phyloP scores from a whole-genome alignment of 2,888 invertebrate species.

The Ecliptopera silaceata region DNA sequence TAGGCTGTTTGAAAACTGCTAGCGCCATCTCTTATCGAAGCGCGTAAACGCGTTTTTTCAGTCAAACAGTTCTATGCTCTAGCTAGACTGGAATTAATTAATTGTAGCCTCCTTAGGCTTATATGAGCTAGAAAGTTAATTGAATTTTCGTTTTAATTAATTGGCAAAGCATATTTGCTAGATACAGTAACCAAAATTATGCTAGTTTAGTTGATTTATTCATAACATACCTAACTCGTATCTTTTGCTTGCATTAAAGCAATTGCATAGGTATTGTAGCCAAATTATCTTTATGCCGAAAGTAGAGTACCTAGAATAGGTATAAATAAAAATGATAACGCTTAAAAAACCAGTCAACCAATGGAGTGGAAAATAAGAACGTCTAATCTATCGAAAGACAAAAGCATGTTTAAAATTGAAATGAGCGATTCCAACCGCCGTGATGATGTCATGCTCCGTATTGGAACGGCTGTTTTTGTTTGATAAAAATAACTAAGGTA shows the following conservation, averaged over 20 bases:
- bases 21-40: constrained; percentile 52
- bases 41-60: neutral
- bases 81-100: constrained; percentile 3
- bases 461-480: constrained; percentile 24
- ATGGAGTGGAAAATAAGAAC: constrained; percentile 25
- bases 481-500: constrained; percentile 27
- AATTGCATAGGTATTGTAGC: neutral
- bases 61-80: neutral
- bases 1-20: constrained; percentile 35
- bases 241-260: neutral
- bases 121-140: constrained; percentile 3
- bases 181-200: neutral
- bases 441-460: constrained; percentile 45
- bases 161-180: neutral
- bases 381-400: constrained; percentile 18
- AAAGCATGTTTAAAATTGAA: constrained; percentile 31
- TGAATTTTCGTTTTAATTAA: constrained; percentile 1
- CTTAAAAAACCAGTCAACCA: neutral
- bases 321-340: neutral
- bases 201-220: neutral
- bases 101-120: constrained; percentile 3
- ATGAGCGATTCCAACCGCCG: constrained; percentile 34
- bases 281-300: neutral
- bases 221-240: neutral
- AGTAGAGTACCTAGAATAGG: neutral